phyloP scores from a whole-genome alignment of 1,140 invertebrate genomes.

The Potamilus streckersoni region DNA sequence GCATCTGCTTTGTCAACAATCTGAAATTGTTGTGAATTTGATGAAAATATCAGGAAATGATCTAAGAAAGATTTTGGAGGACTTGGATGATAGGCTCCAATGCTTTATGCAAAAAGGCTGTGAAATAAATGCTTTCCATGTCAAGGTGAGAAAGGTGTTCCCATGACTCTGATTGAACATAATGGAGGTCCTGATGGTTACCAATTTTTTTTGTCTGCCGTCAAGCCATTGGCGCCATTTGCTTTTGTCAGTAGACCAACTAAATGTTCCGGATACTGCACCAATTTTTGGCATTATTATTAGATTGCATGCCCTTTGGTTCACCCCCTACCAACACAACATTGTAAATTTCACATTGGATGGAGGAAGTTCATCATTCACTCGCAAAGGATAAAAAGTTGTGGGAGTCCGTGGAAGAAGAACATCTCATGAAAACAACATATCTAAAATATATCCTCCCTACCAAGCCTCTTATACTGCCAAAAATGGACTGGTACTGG shows the following conservation, averaged over 20 bases:
- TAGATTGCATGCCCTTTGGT: not conserved
- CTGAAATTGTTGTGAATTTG: too few species aligned
- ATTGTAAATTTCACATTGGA: slow-evolving; percentile 7
- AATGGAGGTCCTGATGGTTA: not conserved
- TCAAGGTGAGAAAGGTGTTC: not conserved
- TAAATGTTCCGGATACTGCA: slow-evolving; percentile 1
- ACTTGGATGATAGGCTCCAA: too few species aligned
- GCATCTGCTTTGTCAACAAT: too few species aligned
- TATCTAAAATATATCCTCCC: too few species aligned
- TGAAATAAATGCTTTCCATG: not conserved
- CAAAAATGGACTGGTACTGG: too few species aligned
- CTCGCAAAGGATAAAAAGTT: not conserved
- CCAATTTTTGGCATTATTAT: not conserved
- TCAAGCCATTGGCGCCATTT: not conserved
- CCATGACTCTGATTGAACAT: slow-evolving; percentile 5
- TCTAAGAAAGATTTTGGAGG: too few species aligned
- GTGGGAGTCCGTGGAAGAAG: not conserved
- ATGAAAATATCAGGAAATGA: too few species aligned
- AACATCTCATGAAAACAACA: not conserved
- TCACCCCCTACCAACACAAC: not conserved
- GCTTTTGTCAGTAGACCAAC: slow-evolving; percentile 1
- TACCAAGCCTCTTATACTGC: too few species aligned
- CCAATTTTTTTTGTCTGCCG: not conserved
- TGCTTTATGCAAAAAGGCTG: not conserved
- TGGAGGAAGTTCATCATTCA: slow-evolving; percentile 3